Evolutionary conservation across 2,113 vertebrate genomes (phyloP).

Genomic region (Chrysochloris asiatica): DNA sequence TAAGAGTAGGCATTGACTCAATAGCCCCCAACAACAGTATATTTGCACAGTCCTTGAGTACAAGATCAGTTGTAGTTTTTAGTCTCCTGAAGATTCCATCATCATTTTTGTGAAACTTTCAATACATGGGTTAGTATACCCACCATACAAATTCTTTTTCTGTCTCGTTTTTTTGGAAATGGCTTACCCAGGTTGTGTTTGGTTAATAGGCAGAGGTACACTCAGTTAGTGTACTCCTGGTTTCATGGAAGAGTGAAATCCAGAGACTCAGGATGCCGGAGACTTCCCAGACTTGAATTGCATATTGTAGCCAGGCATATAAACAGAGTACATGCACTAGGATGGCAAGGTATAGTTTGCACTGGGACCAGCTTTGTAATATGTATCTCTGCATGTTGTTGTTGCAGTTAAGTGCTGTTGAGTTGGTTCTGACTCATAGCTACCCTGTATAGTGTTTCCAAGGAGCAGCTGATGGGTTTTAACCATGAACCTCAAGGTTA

Average conservation of each 20-base stretch:
- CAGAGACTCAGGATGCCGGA: background rate
- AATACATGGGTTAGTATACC: background rate
- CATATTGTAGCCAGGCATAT: background rate
- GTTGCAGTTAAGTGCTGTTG: too few species aligned
- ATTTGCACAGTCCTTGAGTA: background rate
- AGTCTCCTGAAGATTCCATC: background rate
- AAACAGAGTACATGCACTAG: background rate
- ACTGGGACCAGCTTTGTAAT: background rate
- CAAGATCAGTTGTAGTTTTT: background rate
- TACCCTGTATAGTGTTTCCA: too few species aligned
- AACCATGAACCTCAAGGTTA: too few species aligned
- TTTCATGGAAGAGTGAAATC: background rate
- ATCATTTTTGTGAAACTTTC: background rate
- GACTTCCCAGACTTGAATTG: background rate
- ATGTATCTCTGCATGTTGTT: conserved; percentile 9
- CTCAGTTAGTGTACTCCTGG: background rate
- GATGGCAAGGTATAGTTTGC: background rate
- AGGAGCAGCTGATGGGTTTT: too few species aligned
- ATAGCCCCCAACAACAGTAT: background rate
- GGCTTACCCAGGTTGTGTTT: background rate
- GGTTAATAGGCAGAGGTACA: background rate
- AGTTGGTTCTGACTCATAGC: too few species aligned
- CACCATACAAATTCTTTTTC: background rate
- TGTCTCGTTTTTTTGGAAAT: background rate
- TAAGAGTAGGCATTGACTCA: background rate